Evolutionary conservation across 2,113 vertebrate genomes (phyloP).

Genomic region (Onychostoma macrolepis): DNA sequence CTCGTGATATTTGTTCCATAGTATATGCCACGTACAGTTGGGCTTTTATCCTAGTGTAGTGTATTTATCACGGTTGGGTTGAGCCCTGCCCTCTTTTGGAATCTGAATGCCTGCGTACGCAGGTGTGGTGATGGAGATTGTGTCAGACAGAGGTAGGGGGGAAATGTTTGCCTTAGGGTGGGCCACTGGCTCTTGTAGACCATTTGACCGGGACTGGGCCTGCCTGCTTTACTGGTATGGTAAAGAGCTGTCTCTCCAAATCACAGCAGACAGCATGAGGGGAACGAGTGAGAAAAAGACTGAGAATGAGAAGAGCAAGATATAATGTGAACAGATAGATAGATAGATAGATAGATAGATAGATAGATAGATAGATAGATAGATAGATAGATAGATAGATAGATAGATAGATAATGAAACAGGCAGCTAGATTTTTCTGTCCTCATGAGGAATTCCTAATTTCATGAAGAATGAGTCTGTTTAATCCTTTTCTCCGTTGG

Average conservation of each 20-base stretch:
- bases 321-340: not conserved
- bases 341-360: not conserved
- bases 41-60: not conserved
- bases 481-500: conserved; percentile 60
- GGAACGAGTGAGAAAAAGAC: conserved; percentile 58
- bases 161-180: conserved; percentile 25
- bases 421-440: not conserved
- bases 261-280: not conserved
- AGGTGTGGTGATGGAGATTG: conserved; percentile 36
- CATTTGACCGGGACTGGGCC: conserved; percentile 24
- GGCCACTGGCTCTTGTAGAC: conserved; percentile 14
- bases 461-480: conserved; percentile 58
- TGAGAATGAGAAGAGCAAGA: conserved; percentile 53
- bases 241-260: conserved; percentile 30
- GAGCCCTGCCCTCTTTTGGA: conserved; percentile 28
- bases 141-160: conserved; percentile 16
- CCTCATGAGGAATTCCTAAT: conserved; percentile 51
- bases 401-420: conserved; percentile 10
- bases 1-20: conserved; percentile 16
- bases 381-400: conserved; percentile 3
- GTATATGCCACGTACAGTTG: conserved; percentile 10
- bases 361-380: not conserved
- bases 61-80: conserved; percentile 9
- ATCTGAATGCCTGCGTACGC: not conserved
- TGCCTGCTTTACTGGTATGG: conserved; percentile 15